Conservation (phyloP, 2,797 vertebrate genomes). For the Psittacula echo region DNA sequence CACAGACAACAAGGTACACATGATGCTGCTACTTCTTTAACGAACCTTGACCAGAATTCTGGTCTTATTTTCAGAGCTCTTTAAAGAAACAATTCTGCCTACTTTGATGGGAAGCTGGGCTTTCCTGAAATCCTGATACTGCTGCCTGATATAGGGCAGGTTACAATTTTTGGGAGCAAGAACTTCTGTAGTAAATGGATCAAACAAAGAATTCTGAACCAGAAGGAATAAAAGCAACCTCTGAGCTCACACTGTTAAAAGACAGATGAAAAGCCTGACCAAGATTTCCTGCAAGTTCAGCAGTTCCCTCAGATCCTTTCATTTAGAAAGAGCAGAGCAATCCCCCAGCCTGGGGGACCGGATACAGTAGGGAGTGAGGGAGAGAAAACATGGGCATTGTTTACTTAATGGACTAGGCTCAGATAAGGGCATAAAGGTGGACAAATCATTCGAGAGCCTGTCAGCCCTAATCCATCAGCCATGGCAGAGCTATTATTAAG, state of each 20-base stretch:
- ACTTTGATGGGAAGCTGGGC: neutral
- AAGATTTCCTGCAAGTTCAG: neutral
- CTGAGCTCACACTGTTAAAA: neutral
- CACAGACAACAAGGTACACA: accelerated
- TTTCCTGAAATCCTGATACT: neutral
- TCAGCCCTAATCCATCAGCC: neutral
- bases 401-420: neutral
- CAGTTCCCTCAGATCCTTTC: neutral
- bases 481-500: neutral
- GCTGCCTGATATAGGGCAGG: neutral
- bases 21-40: neutral
- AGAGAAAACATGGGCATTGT: neutral
- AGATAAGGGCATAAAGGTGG: neutral
- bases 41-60: neutral
- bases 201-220: neutral
- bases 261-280: neutral
- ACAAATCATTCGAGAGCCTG: neutral
- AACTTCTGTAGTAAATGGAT: neutral
- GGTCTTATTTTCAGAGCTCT: neutral
- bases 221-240: neutral
- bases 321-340: neutral
- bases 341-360: neutral
- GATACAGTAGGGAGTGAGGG: neutral
- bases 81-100: neutral
- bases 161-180: neutral